Percentiles rank a stretch among this genome's conserved stretches.
Conservation (phyloP, 1,140 invertebrate species). For the Musca vetustissima region DNA sequence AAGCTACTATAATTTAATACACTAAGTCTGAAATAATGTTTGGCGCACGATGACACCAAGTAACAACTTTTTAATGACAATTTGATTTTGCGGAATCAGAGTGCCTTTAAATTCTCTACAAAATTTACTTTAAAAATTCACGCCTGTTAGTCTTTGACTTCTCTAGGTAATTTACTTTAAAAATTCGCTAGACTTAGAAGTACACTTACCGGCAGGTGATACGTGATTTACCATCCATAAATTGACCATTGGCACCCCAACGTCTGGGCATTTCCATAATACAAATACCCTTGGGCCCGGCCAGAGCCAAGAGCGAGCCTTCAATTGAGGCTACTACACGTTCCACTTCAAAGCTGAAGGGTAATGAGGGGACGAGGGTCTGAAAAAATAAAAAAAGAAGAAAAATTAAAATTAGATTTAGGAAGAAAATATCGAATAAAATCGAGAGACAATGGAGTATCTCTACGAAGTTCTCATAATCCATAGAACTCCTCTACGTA, state of each 20-base stretch:
- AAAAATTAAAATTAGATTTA: no score
- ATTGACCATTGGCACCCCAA: conserved; percentile 51
- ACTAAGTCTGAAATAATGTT: conserved; percentile 53
- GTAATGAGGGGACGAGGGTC: conserved; percentile 48
- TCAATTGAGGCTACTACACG: conserved; percentile 52
- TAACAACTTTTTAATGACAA: conserved; percentile 11
- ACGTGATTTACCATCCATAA: conserved; percentile 44
- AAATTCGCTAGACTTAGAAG: neutral
- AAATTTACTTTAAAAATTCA: no score
- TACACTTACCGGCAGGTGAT: conserved; percentile 37
- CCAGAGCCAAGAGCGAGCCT: conserved; percentile 46
- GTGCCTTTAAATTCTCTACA: neutral
- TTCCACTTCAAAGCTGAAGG: conserved; percentile 50
- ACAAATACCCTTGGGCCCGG: conserved; percentile 49
- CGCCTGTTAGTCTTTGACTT: no score
- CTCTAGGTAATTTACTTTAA: no score
- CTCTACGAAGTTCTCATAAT: no score
- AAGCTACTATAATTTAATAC: conserved; percentile 54
- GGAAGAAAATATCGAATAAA: no score
- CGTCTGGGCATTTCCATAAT: conserved; percentile 56
- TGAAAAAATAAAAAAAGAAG: conserved; percentile 27
- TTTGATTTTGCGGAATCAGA: conserved; percentile 9
- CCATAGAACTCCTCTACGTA: no score
- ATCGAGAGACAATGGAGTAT: no score
- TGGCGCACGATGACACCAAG: conserved; percentile 23